Evolutionary conservation across 2,113 vertebrate species (phyloP), one percentile per base, ranked within the genome.

Genomic region (Hippocampus zosterae): DNA sequence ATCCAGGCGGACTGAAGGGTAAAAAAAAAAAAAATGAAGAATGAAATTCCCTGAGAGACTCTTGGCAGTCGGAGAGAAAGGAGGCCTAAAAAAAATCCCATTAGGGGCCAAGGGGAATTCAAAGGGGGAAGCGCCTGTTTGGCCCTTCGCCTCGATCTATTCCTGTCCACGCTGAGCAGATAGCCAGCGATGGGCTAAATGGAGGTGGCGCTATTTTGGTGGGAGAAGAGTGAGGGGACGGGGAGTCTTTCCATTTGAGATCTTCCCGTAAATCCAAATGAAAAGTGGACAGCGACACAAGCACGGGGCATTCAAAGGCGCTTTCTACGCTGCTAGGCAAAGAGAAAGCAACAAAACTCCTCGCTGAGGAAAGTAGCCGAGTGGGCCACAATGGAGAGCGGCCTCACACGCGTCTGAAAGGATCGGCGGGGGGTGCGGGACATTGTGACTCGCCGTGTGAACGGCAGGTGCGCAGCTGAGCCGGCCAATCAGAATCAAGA

Each of bases 41-140:
- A 29, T 44, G 68, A 19, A 29, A 67, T 71, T 63, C 69, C 69
- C 40, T 29, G 9, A 5, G 27, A 84, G 72, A 74, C 72, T 73
- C 69, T 69, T 73, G 71, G 73, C 69, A 53, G 69, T 27, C 72
- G 23, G 64, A 44, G 64, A 44, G 60, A 52, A 73, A 76, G 76
- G 60, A 76, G 71, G 64, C 73, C 69, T 82, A 16, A 64, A 90
- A 84, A 65, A 27, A 65, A 88, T 88, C 84, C 87, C 84, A 90
- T 88, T 88, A 85, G 80, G 69, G 81, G 56, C 57, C 64, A 50
- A 83, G 85, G 75, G 84, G 77, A 88, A 87, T 88, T 85, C 79
- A 87, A 87, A 81, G 71, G 15, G 57, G 72, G 73, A 77, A 68
- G 81, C 81, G 65, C 27, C 57, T 61, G 80, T 70, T 77, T 80